Base-by-base conservation (phyloP, 2,797 vertebrate species). In the Chrysocyon brachyurus region DNA sequence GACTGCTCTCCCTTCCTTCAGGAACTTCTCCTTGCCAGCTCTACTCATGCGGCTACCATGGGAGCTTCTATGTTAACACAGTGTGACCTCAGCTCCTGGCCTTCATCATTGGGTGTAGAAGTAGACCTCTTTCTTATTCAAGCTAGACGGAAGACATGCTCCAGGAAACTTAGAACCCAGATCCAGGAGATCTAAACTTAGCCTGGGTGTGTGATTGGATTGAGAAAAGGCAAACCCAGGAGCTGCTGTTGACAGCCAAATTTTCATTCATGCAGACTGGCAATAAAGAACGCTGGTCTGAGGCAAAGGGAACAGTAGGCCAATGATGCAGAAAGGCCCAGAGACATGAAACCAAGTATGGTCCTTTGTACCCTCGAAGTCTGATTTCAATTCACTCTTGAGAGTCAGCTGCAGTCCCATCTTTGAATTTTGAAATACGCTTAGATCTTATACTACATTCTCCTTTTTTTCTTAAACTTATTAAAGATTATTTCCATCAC, bases 101-200 rank as follows among this genome's bases (percentile, higher is more conserved):
- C 28, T 66, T 78, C 26, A 31, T 22, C n/a, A 1, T 70, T 77
- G 46, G 46, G 14, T 59, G 6, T 2, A 21, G 21, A 36, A 59
- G 15, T 36, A 77, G 68, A 46, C 1, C 72, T 10, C 73, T 52
- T 31, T 64, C 56, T 89, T 79, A 56, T 24, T 75, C n/a, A 49
- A 78, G 56, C 5, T 64, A 52, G 36, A 61, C 14, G 36, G 96
- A 73, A 78, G 21, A 46, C 0, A 33, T 19, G 10, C 6, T 46
- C 85, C 85, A 7, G 40, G 63, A 93, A 82, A 86, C 57, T 72
- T 96, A 77, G 81, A 94, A 77, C 79, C 61, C 82, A 82, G 73
- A 88, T 46, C 21, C 57, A 84, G 7, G 33, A 77, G 4, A 61
- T 63, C 17, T 33, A 84, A n/a, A 40, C 33, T 84, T 33, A 64